Percentiles rank a stretch among this genome's conserved stretches.
Conservation (phyloP, 2,888 invertebrate genomes). For the Sinodicranocentrus sp. region DNA sequence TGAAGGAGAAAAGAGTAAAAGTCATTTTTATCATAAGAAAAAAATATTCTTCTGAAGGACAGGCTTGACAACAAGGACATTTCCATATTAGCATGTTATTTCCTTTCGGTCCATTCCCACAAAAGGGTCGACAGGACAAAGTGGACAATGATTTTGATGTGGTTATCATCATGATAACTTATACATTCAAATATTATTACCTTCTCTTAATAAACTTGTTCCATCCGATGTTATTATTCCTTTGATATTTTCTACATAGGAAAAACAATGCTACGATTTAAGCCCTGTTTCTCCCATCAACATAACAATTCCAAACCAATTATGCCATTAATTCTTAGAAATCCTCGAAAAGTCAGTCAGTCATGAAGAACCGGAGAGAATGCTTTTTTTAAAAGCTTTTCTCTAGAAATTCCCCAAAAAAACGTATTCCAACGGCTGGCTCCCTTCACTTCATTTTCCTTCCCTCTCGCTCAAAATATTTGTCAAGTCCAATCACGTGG, state of each 20-base stretch:
- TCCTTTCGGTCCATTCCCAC: not conserved
- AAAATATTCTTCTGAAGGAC: too few species aligned
- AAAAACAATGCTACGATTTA: not conserved
- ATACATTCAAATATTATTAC: constrained; percentile 35
- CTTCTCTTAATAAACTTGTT: constrained; percentile 1
- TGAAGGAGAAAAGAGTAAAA: too few species aligned
- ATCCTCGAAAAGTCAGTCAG: too few species aligned
- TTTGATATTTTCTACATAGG: too few species aligned
- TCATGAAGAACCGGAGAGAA: too few species aligned
- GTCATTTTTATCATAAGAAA: too few species aligned
- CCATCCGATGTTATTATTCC: too few species aligned
- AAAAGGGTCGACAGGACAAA: not conserved
- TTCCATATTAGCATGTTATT: not conserved
- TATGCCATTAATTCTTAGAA: constrained; percentile 41
- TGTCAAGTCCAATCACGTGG: constrained; percentile 57
- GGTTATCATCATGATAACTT: constrained; percentile 32
- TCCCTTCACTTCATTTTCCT: too few species aligned
- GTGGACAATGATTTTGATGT: not conserved
- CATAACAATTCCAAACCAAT: constrained; percentile 61
- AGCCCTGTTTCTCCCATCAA: constrained; percentile 25
- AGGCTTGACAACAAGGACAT: not conserved
- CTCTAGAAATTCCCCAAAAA: too few species aligned
- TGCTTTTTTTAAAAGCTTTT: too few species aligned
- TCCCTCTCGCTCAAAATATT: too few species aligned
- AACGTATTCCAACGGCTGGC: too few species aligned